These are phyloP conservation scores for Trididemnum miniatum DNA, from an alignment of 23 tunicate genomes.

Conservation along the genomic window DNA sequence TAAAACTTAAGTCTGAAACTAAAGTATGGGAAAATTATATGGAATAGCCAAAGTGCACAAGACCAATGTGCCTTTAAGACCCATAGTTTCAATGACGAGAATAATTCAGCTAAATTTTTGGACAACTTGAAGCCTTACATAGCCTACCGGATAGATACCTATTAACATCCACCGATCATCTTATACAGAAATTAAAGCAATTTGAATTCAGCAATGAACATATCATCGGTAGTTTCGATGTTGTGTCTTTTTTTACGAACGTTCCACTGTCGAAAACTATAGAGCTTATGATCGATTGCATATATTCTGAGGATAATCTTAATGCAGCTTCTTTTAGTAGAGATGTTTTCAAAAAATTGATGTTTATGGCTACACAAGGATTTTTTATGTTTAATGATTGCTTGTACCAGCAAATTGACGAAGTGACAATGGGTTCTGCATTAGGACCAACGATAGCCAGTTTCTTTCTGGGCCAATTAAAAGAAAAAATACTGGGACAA, in stretches of 20 bases:
- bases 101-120: not conserved
- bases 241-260: not conserved
- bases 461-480: too few species aligned
- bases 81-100: not conserved
- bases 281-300: not conserved
- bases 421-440: not conserved
- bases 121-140: not conserved
- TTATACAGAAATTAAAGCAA: not conserved
- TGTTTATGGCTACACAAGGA: not conserved
- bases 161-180: not conserved
- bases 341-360: not conserved
- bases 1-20: too few species aligned
- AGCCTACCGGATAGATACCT: not conserved
- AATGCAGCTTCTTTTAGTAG: not conserved
- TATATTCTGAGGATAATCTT: not conserved
- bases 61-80: too few species aligned
- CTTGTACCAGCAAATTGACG: not conserved
- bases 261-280: not conserved
- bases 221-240: not conserved
- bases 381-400: too few species aligned
- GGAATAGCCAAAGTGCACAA: not conserved
- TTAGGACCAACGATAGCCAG: not conserved
- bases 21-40: not conserved
- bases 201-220: not conserved
- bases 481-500: too few species aligned